phyloP scores from a whole-genome alignment of 1,140 invertebrate genomes.

The Sweltsa coloradensis region DNA sequence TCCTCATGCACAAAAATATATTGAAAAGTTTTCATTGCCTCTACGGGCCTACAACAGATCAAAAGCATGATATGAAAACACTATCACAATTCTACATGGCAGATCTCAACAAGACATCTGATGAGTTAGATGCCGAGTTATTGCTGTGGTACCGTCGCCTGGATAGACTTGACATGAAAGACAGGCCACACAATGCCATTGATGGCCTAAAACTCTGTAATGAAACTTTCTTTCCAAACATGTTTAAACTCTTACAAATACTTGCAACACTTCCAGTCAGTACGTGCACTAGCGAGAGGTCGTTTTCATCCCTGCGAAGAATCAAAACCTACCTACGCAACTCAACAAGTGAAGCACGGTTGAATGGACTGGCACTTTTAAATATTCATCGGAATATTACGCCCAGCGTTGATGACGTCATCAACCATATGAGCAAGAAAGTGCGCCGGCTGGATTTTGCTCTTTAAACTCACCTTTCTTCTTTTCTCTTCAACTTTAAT shows the following conservation, averaged over 20 bases:
- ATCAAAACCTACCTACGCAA: slow-evolving; percentile 11
- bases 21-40: background rate
- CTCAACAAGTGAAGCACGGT: slow-evolving; percentile 4
- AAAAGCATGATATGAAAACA: background rate
- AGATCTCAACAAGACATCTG: background rate
- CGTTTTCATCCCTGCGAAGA: slow-evolving; percentile 13
- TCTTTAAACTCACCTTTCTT: too few species aligned
- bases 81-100: background rate
- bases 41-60: background rate
- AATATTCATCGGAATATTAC: slow-evolving; percentile 12
- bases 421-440: too few species aligned
- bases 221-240: background rate
- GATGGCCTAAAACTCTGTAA: background rate
- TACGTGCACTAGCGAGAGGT: slow-evolving; percentile 5
- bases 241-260: background rate
- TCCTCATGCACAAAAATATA: background rate
- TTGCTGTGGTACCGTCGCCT: slow-evolving; percentile 1
- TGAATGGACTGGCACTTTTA: slow-evolving; percentile 13
- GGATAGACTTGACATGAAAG: background rate
- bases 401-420: too few species aligned
- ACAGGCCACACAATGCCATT: slow-evolving; percentile 2
- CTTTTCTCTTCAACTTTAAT: too few species aligned
- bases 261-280: background rate
- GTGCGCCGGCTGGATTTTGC: too few species aligned
- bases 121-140: background rate